A percentile compares a stretch with the other conserved stretches of the same genome.
These are phyloP conservation scores for Mus spicilegus DNA, from an alignment of 2,113 vertebrate genomes.

Conservation along the genomic window DNA sequence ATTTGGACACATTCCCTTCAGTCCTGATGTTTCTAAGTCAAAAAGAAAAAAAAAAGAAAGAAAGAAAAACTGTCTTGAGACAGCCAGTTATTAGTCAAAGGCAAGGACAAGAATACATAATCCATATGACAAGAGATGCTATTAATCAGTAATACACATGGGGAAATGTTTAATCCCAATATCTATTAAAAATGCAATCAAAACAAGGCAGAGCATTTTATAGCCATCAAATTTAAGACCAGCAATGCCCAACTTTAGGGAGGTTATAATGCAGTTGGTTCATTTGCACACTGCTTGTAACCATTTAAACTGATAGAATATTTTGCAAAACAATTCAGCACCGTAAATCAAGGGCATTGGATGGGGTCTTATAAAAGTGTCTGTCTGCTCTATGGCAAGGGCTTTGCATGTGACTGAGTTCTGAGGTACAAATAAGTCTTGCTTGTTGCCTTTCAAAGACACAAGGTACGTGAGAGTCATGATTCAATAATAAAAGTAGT, in stretches of 20 bases:
- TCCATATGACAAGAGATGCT: background rate
- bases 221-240: conserved; percentile 37
- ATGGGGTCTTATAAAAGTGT: background rate
- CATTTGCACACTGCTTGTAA: conserved; percentile 24
- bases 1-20: background rate
- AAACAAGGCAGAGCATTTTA: conserved; percentile 33
- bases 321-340: conserved; percentile 3
- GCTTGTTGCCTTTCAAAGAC: background rate
- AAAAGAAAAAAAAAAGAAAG: background rate
- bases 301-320: conserved; percentile 38
- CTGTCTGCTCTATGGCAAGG: no score
- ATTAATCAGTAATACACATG: conserved; percentile 5
- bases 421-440: background rate
- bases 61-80: background rate
- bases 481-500: background rate
- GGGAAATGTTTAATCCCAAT: conserved; percentile 31
- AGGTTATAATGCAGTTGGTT: background rate
- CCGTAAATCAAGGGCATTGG: background rate
- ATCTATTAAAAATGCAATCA: conserved; percentile 53
- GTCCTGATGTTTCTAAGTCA: background rate
- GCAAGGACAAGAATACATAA: background rate
- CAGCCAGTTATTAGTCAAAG: background rate
- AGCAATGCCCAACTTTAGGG: background rate
- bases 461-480: fast-evolving
- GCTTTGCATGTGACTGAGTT: background rate